Base-by-base conservation (phyloP, 1,140 invertebrate genomes). In the Trichonephila inaurata region DNA sequence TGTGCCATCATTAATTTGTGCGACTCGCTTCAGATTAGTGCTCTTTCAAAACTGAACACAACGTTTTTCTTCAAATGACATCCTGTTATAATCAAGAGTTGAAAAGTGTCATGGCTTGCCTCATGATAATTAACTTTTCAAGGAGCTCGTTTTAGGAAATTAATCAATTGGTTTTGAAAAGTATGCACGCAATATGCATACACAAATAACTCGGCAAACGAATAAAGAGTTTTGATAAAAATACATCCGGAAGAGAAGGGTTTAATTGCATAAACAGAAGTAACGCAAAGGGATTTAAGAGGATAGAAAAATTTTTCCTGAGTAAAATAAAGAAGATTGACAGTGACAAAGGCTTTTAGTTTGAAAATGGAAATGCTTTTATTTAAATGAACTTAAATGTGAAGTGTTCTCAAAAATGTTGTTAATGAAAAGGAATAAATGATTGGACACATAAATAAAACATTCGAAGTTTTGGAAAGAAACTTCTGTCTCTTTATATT, bases 351-450 rank as follows among this genome's bases (percentile, higher is more conserved):
- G 51, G 51, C 66, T 69, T 69, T 69, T 12, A 69, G 8, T 69
- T 40, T 12, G 66, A 28, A 24, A n/a, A 21, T 8, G n/a, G 14
- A 28, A 69, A 69, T 69, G n/a, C n/a, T 69, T 69, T 69, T 69
- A 69, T 69, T 69, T 69, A 69, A 69, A 69, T 69, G n/a, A 69
- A 69, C n/a, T 28, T 69, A 24, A 69, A 69, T 69, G n/a, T 69
- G n/a, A 14, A 69, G 66, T 69, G 66, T n/a, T 69, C 24, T 69
- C n/a, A 69, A 69, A 69, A 21, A 24, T 14, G 10, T 24, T 21
- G 12, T 69, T 69, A 24, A 69, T 69, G 24, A 69, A 69, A 69
- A 28, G 24, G 24, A 69, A 69, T 69, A 24, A n/a, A 24, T 69
- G 24, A 69, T 24, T 69, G n/a, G n/a, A 12, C 66, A 12, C 66